These are phyloP conservation scores for Staurois parvus DNA, from an alignment of 2,797 vertebrate genomes.

Conservation along the genomic window DNA sequence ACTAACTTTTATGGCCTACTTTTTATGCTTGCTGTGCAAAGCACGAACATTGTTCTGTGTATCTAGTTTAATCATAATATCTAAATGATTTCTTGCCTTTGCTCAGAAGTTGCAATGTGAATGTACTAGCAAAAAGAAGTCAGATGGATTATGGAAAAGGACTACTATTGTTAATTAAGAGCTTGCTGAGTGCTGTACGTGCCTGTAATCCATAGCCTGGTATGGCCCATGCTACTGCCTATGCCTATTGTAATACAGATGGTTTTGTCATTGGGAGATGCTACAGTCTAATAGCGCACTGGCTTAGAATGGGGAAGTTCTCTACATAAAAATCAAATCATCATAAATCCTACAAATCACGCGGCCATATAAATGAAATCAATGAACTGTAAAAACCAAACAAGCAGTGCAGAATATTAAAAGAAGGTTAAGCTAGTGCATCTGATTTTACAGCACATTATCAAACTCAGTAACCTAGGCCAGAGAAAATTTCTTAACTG, in stretches of 20 bases:
- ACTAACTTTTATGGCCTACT: background rate
- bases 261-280: conserved; percentile 20
- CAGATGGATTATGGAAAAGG: conserved; percentile 36
- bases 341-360: conserved; percentile 52
- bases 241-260: conserved; percentile 44
- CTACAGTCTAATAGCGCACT: conserved; percentile 36
- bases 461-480: background rate
- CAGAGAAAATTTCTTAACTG: background rate
- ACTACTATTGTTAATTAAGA: conserved; percentile 46
- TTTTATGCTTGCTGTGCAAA: background rate
- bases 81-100: conserved; percentile 19
- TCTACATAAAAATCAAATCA: conserved; percentile 56
- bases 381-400: conserved; percentile 43
- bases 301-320: conserved; percentile 21
- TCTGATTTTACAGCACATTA: conserved; percentile 1
- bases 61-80: conserved; percentile 35
- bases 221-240: background rate
- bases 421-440: background rate
- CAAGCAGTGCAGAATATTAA: conserved; percentile 41
- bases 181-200: conserved; percentile 28
- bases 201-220: conserved; percentile 29
- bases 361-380: conserved; percentile 37
- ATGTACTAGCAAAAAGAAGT: conserved; percentile 13
- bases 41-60: conserved; percentile 13
- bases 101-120: conserved; percentile 25